Evolutionary conservation across 1,140 invertebrate genomes (phyloP), one percentile per base, ranked within the genome.

Genomic region (Triops cancriformis): DNA sequence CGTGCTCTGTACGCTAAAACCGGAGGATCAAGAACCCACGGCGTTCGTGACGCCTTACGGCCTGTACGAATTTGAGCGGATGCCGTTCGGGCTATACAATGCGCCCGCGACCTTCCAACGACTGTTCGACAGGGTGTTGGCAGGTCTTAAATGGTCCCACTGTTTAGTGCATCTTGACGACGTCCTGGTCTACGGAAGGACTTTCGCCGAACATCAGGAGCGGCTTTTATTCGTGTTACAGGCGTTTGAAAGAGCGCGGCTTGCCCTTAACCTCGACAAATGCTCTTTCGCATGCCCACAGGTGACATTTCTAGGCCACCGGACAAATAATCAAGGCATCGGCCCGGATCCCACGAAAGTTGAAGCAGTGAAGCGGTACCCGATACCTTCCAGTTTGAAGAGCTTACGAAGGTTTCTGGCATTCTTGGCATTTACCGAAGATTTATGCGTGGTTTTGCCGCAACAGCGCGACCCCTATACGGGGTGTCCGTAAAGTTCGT

Each of bases 221-320:
- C n/a, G n/a, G n/a, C n/a, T n/a, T n/a, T n/a, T n/a, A n/a, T n/a
- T n/a, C n/a, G n/a, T n/a, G n/a, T n/a, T n/a, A n/a, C n/a, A n/a
- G n/a, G n/a, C n/a, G n/a, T n/a, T n/a, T n/a, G n/a, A n/a, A n/a
- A n/a, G n/a, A n/a, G n/a, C n/a, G n/a, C n/a, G n/a, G n/a, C n/a
- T n/a, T n/a, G n/a, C 18, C 43, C 10, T 18, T 45, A 11, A 45
- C 43, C 10, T 10, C 18, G 10, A 18, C 10, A 18, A 45, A 0
- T 45, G 10, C 10, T 45, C 43, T 28, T 0, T 0, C n/a, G 1
- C 18, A 18, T 1, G n/a, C n/a, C n/a, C n/a, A n/a, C n/a, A n/a
- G n/a, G 31, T 76, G n/a, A 12, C 1, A 7, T 76, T 45, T 72
- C 41, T 76, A 18, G 76, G 76, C 1, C 76, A 76, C 64, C 2